These are phyloP conservation scores for Serinus canaria DNA, from an alignment of 2,113 vertebrate species.

Conservation along the genomic window DNA sequence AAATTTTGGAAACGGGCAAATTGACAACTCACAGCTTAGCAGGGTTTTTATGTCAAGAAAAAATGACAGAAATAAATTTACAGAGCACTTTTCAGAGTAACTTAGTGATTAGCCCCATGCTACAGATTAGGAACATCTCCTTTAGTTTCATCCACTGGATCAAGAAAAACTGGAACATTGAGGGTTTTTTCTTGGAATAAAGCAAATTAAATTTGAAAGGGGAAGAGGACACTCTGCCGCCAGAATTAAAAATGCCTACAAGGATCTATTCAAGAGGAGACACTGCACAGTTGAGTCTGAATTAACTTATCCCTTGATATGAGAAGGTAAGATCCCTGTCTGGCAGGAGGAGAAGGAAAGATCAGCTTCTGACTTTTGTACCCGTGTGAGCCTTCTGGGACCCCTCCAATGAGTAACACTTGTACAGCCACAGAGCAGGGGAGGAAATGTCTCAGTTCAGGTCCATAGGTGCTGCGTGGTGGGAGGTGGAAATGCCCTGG, in stretches of 20 bases:
- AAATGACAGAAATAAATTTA: background rate
- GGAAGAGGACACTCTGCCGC: background rate
- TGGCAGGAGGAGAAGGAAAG: background rate
- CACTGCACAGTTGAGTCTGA: background rate
- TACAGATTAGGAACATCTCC: background rate
- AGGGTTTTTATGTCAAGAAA: background rate
- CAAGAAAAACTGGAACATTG: background rate
- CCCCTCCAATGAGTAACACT: background rate
- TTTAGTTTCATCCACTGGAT: background rate
- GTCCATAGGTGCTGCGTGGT: background rate
- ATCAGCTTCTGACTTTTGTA: background rate
- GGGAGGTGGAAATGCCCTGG: background rate
- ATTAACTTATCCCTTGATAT: background rate
- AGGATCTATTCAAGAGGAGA: background rate
- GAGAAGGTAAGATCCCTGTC: background rate
- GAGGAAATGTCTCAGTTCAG: background rate
- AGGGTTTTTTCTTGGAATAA: background rate
- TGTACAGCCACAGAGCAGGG: background rate
- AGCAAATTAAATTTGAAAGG: background rate
- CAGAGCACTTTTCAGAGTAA: background rate
- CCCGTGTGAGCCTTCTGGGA: background rate
- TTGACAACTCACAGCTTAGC: background rate
- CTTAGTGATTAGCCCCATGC: background rate
- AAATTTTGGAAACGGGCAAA: background rate
- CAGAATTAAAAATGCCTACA: background rate